These are phyloP conservation scores for Plodia interpunctella DNA, from an alignment of 1,140 invertebrate genomes.

Conservation along the genomic window DNA sequence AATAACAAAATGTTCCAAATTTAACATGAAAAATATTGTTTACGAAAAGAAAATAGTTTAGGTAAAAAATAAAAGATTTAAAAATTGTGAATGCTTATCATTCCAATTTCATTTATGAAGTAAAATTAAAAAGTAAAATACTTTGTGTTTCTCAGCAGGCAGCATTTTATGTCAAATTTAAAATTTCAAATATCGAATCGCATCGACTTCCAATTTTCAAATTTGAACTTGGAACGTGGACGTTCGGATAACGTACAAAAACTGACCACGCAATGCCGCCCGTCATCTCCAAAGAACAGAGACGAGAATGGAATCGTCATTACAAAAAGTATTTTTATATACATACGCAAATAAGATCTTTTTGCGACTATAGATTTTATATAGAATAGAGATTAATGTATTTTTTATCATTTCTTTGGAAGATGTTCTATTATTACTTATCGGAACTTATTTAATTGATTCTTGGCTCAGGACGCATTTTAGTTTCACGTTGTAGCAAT, in stretches of 20 bases:
- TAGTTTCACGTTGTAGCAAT: too few species aligned
- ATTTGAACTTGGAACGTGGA: slow-evolving; percentile 76
- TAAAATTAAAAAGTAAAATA: slow-evolving; percentile 32
- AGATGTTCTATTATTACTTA: too few species aligned
- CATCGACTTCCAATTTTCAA: slow-evolving; percentile 70
- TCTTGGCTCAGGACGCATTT: too few species aligned
- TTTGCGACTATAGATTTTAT: background rate
- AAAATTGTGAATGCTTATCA: too few species aligned
- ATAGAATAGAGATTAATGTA: too few species aligned
- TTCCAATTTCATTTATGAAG: slow-evolving; percentile 11
- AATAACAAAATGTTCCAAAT: too few species aligned
- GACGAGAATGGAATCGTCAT: slow-evolving; percentile 28
- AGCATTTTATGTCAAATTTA: slow-evolving; percentile 64
- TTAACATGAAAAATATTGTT: too few species aligned
- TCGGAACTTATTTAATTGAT: too few species aligned
- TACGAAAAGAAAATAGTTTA: too few species aligned
- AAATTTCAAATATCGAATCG: slow-evolving; percentile 72
- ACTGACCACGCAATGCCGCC: slow-evolving; percentile 68
- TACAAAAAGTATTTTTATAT: background rate
- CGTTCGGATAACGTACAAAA: slow-evolving; percentile 72
- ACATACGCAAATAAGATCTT: background rate
- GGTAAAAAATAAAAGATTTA: too few species aligned
- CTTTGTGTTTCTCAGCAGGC: slow-evolving; percentile 31
- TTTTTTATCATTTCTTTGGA: too few species aligned
- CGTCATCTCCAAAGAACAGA: slow-evolving; percentile 64